Evolutionary conservation across 2,113 vertebrate species (phyloP).

Genomic region (Cyprinodon brontotheroides): DNA sequence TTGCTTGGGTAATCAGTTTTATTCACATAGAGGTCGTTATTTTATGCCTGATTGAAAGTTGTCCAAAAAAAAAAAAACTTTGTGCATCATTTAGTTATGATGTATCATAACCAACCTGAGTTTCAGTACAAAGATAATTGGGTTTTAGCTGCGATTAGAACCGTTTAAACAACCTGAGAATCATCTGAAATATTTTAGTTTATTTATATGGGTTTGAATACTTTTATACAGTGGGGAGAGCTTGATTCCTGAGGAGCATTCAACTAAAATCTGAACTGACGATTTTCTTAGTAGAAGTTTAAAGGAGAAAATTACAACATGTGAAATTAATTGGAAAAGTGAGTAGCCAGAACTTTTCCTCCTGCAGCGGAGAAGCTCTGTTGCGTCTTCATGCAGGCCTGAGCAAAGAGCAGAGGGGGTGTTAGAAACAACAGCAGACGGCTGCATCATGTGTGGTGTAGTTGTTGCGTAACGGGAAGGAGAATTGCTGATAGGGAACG

Average conservation of each 20-base stretch:
- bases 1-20: no score
- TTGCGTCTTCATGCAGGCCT: background rate
- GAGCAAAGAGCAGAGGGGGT: background rate
- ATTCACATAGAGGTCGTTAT: background rate
- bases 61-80: no score
- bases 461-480: conserved; percentile 44
- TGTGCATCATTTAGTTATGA: background rate
- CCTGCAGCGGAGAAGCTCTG: background rate
- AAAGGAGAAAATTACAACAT: no score
- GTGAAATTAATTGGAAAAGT: no score
- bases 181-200: background rate
- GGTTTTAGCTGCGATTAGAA: no score
- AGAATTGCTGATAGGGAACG: conserved; percentile 47
- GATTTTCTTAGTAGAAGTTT: no score
- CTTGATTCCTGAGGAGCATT: no score
- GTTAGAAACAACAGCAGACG: background rate
- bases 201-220: background rate
- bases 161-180: background rate
- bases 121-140: no score
- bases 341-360: no score
- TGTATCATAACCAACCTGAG: no score
- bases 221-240: background rate
- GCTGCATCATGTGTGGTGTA: conserved; percentile 3
- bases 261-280: no score
- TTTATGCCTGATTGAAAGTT: background rate